Evolutionary conservation across 2,888 invertebrate genomes (phyloP).

Genomic region (Caradrina clavipalpis): DNA sequence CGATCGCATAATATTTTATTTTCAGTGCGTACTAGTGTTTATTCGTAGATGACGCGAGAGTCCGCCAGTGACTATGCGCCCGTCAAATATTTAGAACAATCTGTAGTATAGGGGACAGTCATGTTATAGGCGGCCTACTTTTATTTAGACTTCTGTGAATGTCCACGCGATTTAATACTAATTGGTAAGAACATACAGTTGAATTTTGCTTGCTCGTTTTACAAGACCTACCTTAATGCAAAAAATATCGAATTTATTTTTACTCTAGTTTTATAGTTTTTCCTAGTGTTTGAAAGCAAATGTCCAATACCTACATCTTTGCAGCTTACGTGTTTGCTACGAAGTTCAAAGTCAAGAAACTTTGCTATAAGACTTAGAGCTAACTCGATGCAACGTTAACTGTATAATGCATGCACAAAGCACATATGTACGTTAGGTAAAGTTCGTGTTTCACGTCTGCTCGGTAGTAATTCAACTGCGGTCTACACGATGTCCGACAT

Average conservation of each 20-base stretch:
- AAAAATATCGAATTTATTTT: background rate
- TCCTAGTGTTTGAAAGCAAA: slow-evolving; percentile 15
- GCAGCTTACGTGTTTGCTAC: slow-evolving; percentile 8
- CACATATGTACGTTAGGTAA: slow-evolving; percentile 35
- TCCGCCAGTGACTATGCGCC: slow-evolving; percentile 66
- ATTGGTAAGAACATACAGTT: background rate
- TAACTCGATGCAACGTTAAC: slow-evolving; percentile 39
- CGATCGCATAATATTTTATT: slow-evolving; percentile 89
- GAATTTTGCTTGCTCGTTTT: slow-evolving; percentile 7
- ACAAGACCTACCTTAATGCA: background rate
- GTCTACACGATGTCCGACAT: slow-evolving; percentile 53
- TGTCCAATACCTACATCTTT: slow-evolving; percentile 26
- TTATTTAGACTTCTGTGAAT: slow-evolving; percentile 32
- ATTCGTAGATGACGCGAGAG: slow-evolving; percentile 81
- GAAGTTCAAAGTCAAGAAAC: slow-evolving; percentile 51
- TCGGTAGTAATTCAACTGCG: slow-evolving; percentile 53
- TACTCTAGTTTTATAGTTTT: background rate
- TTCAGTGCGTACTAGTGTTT: slow-evolving; percentile 87
- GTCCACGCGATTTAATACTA: background rate
- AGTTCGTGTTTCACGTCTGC: slow-evolving; percentile 44
- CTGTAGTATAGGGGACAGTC: slow-evolving; percentile 60
- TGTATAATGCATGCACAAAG: slow-evolving; percentile 48
- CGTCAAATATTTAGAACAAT: slow-evolving; percentile 75
- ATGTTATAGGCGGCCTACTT: slow-evolving; percentile 40
- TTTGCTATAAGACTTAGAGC: slow-evolving; percentile 34